phyloP scores from a whole-genome alignment of 2,888 invertebrate genomes.

The Leptinotarsa tumamoca region DNA sequence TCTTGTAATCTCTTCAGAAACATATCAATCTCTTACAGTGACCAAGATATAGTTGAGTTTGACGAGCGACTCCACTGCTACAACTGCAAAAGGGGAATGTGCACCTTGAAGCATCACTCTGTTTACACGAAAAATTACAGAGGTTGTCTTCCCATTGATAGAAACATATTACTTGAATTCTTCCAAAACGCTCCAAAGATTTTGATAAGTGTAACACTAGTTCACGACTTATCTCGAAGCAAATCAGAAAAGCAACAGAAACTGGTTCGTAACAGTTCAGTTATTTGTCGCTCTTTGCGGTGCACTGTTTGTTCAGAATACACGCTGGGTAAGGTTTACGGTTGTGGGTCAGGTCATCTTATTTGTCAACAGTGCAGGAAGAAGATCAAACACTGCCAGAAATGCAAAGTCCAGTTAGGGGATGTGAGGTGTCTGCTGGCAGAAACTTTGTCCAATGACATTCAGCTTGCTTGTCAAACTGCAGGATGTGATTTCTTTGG shows the following conservation, averaged over 20 bases:
- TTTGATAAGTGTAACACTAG: neutral
- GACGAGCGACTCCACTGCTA: constrained; percentile 31
- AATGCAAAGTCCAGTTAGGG: neutral
- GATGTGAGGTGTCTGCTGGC: constrained; percentile 1
- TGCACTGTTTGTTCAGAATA: constrained; percentile 13
- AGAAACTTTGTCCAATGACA: neutral
- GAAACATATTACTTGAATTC: neutral
- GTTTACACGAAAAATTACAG: neutral
- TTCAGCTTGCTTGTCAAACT: constrained; percentile 4
- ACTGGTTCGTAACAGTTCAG: neutral
- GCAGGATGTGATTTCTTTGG: constrained; percentile 12
- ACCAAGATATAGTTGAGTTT: constrained; percentile 21
- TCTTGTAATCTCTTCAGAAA: constrained; percentile 6
- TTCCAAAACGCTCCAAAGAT: neutral
- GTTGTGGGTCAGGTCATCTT: constrained; percentile 2
- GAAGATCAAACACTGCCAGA: neutral
- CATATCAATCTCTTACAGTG: constrained; percentile 16
- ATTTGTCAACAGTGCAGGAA: neutral
- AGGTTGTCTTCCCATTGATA: constrained; percentile 5
- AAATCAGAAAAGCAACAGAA: neutral
- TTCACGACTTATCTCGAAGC: neutral
- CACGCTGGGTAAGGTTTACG: neutral
- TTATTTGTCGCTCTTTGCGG: neutral
- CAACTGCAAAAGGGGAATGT: constrained; percentile 21
- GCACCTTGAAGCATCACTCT: constrained; percentile 24